Evolutionary conservation across 2,797 vertebrate species (phyloP).

Genomic region (Megalops cyprinoides): DNA sequence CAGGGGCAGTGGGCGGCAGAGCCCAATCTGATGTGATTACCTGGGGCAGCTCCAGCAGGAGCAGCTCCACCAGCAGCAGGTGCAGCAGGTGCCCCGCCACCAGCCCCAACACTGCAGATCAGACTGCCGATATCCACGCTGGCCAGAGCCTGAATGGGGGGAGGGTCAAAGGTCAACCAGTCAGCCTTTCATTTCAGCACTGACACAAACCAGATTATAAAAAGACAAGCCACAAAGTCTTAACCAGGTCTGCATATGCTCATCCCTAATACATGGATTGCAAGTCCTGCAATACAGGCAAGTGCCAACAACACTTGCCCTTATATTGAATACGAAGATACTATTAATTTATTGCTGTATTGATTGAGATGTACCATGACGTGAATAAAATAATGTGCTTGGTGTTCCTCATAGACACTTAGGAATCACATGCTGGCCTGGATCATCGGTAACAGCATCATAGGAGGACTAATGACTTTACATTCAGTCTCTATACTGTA

Average conservation of each 20-base stretch:
- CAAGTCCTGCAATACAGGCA: too few relatives aligned
- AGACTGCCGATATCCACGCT: slow-evolving; percentile 91
- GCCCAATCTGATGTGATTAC: slow-evolving; percentile 43
- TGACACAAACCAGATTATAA: not conserved
- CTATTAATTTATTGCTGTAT: too few relatives aligned
- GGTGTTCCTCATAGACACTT: too few relatives aligned
- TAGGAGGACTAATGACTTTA: too few relatives aligned
- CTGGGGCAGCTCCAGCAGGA: slow-evolving; percentile 67
- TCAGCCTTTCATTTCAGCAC: not conserved
- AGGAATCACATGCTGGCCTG: too few relatives aligned
- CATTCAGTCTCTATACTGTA: too few relatives aligned
- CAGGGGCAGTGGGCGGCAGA: not conserved
- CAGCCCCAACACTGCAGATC: slow-evolving; percentile 94
- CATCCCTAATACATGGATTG: too few relatives aligned
- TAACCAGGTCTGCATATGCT: not conserved
- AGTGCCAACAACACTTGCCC: too few relatives aligned
- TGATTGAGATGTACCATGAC: too few relatives aligned
- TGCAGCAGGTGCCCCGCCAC: slow-evolving; percentile 74
- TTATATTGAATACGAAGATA: too few relatives aligned
- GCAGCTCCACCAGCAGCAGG: slow-evolving; percentile 61
- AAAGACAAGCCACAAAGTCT: not conserved
- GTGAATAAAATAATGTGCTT: too few relatives aligned
- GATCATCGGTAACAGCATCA: too few relatives aligned
- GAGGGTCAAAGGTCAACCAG: not conserved
- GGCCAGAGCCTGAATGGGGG: slow-evolving; percentile 78